These are phyloP conservation scores for Drepana falcataria DNA, from an alignment of 2,888 invertebrate genomes.

Conservation along the genomic window DNA sequence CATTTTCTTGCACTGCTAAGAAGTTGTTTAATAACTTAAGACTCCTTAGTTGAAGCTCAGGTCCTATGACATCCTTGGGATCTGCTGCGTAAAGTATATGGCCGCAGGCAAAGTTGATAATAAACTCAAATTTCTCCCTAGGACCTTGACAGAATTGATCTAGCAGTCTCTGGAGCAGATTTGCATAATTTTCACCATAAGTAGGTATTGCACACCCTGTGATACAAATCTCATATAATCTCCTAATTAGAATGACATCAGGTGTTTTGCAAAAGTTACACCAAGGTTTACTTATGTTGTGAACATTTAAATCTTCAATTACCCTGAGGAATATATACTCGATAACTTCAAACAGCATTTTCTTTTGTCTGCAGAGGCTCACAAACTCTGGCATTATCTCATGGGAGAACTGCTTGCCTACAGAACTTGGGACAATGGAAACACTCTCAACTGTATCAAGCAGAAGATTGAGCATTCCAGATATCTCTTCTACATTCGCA, in stretches of 20 bases:
- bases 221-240: slow-evolving; percentile 68
- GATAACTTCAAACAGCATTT: slow-evolving; percentile 77
- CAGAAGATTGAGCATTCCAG: slow-evolving; percentile 58
- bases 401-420: slow-evolving; percentile 40
- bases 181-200: slow-evolving; percentile 53
- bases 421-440: slow-evolving; percentile 45
- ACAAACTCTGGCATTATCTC: slow-evolving; percentile 50
- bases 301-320: slow-evolving; percentile 63
- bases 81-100: slow-evolving; percentile 63
- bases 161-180: slow-evolving; percentile 63
- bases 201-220: slow-evolving; percentile 64
- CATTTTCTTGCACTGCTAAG: slow-evolving; percentile 37
- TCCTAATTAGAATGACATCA: slow-evolving; percentile 54
- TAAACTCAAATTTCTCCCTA: slow-evolving; percentile 73
- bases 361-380: slow-evolving; percentile 51
- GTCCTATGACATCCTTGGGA: slow-evolving; percentile 62
- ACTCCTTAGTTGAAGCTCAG: slow-evolving; percentile 73
- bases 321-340: slow-evolving; percentile 74
- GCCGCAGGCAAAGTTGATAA: slow-evolving; percentile 77
- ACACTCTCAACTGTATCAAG: slow-evolving; percentile 57
- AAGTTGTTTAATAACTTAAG: slow-evolving; percentile 60
- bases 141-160: slow-evolving; percentile 57
- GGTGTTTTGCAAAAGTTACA: slow-evolving; percentile 61
- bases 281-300: slow-evolving; percentile 54
- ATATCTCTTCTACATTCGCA: slow-evolving; percentile 50